Base-by-base conservation (phyloP, 2,797 vertebrate species). In the Cossypha caffra region DNA sequence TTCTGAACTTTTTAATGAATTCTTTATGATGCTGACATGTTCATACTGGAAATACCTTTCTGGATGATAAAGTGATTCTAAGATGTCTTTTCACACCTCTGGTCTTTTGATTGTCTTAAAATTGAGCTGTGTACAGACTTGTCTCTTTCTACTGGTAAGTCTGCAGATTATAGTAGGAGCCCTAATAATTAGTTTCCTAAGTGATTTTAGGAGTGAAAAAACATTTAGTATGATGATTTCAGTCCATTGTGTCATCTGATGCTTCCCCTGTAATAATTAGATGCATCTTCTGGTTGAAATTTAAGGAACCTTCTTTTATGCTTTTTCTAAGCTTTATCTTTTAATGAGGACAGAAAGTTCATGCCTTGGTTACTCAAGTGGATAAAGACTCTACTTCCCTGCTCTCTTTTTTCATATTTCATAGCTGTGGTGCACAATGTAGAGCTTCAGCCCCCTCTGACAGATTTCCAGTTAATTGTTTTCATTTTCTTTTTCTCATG, bases 391-490 rank as follows among this genome's bases (percentile, higher is more conserved):
- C 24, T 48, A 35, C 16, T 88, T 78, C 11, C 20, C 47, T 54
- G 42, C 38, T 73, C 8, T 64, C 13, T 58, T 18, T 58, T 58
- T 42, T 82, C 52, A 7, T 42, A 37, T 73, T 88, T 84, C 29
- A 17, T 71, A 52, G 51, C 37, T 63, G 33, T 58, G 15, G 11
- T 76, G 24, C 35, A 40, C 87, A 59, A 5, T 26, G 11, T 29
- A 66, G 48, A 94, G 37, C 50, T 84, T 90, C 38, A 74, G 66
- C 48, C 71, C 86, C 66, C 69, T 90, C 64, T 86, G 90, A 82
- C 84, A 86, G 67, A 58, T 89, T 85, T 91, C 37, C 67, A 76
- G 81, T 90, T 93, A 91, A 93, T 95, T 93, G 50, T 78, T 89
- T 95, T 79, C 11, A 10, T 92, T 88, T 94, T 92, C 75, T 80